Conservation (phyloP, 2,888 invertebrate species). For the Stenoptilia bipunctidactyla region DNA sequence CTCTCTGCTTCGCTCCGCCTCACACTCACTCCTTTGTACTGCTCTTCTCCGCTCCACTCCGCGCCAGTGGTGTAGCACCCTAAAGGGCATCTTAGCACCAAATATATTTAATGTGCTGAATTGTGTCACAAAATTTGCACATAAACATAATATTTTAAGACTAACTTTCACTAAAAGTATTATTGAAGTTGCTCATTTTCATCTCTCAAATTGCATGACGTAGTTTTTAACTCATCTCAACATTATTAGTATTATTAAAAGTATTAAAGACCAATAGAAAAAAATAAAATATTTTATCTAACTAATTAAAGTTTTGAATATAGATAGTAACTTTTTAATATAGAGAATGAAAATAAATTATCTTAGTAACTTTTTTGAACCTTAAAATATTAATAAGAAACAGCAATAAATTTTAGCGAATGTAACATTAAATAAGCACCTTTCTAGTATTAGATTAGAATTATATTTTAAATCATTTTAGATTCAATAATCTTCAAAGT, state of each 20-base stretch:
- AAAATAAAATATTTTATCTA: constrained; percentile 25
- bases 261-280: constrained; percentile 25
- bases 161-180: no score
- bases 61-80: no score
- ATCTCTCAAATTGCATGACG: constrained; percentile 36
- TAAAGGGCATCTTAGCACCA: no score
- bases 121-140: no score
- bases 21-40: no score
- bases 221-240: constrained; percentile 39
- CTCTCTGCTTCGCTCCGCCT: no score
- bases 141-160: no score
- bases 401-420: constrained; percentile 37
- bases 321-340: constrained; percentile 29
- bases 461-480: background rate
- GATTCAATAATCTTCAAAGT: background rate
- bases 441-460: background rate
- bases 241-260: constrained; percentile 42
- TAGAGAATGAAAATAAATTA: constrained; percentile 43
- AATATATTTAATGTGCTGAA: no score
- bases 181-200: constrained; percentile 46
- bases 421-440: background rate
- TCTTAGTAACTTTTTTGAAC: constrained; percentile 36
- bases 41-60: no score
- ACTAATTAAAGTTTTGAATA: constrained; percentile 27
- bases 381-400: constrained; percentile 26